Evolutionary conservation across 37 sponge, comb jelly and placozoan genomes (phyloP).

Genomic region (Theonella swinhoei): DNA sequence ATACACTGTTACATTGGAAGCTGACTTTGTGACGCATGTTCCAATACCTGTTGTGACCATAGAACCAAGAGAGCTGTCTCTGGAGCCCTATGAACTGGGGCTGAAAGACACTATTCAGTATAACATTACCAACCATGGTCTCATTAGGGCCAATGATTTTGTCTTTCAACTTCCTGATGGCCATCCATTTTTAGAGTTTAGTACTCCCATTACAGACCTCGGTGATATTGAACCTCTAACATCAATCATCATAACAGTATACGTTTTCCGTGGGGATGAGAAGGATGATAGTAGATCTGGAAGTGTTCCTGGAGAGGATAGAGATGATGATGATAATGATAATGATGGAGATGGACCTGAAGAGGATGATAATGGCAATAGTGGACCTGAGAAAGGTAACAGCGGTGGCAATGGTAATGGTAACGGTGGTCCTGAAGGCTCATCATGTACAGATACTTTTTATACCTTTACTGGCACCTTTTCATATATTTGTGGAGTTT

Average conservation of each 20-base stretch:
- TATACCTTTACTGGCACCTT: conserved; percentile 15
- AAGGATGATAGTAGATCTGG: not conserved
- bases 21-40: conserved; percentile 50
- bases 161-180: conserved; percentile 23
- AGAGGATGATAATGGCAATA: too few relatives aligned
- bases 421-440: too few relatives aligned
- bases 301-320: too few relatives aligned
- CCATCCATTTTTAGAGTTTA: conserved; percentile 39
- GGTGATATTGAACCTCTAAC: conserved; percentile 20
- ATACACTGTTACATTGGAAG: conserved; percentile 26
- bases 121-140: conserved; percentile 54
- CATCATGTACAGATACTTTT: not conserved
- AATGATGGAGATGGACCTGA: too few relatives aligned
- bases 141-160: conserved; percentile 41
- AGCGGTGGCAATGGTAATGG: too few relatives aligned
- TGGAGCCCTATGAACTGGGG: conserved; percentile 38
- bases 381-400: too few relatives aligned
- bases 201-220: not conserved
- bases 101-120: conserved; percentile 20
- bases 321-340: too few relatives aligned
- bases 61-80: conserved; percentile 27
- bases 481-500: conserved; percentile 36
- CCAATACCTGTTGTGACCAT: conserved; percentile 51
- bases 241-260: conserved; percentile 20
- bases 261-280: not conserved